Percentiles rank a stretch among this genome's conserved stretches.
phyloP scores from a whole-genome alignment of 2,888 invertebrate genomes.

The Plebejus melissa region DNA sequence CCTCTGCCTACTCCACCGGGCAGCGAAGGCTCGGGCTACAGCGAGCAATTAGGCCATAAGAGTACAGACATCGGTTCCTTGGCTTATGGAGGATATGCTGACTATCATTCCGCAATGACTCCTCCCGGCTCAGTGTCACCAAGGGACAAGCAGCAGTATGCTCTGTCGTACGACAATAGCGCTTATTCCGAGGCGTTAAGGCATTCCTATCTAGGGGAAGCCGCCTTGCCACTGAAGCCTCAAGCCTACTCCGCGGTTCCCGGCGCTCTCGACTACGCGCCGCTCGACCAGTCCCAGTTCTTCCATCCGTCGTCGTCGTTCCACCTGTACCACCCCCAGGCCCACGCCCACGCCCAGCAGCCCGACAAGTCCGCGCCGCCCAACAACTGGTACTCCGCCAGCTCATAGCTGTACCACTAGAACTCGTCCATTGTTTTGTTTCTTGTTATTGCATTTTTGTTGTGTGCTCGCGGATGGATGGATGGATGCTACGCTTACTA shows the following conservation, averaged over 20 bases:
- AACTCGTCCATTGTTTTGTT: conserved; percentile 34
- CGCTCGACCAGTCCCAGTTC: conserved; percentile 90
- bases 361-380: conserved; percentile 82
- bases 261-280: conserved; percentile 82
- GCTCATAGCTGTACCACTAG: conserved; percentile 81
- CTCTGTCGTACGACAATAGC: conserved; percentile 72
- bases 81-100: conserved; percentile 81
- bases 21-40: conserved; percentile 87
- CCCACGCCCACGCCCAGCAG: conserved; percentile 68
- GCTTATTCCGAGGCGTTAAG: conserved; percentile 84
- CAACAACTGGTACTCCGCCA: conserved; percentile 88
- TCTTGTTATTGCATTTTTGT: conserved; percentile 27
- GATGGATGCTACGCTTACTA: neutral
- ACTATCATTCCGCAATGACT: conserved; percentile 96
- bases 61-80: conserved; percentile 80
- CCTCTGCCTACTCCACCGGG: conserved; percentile 94
- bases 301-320: conserved; percentile 89
- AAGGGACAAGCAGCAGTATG: conserved; percentile 86
- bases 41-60: conserved; percentile 80
- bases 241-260: conserved; percentile 91
- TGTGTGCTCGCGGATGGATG: neutral
- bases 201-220: conserved; percentile 73
- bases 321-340: conserved; percentile 90
- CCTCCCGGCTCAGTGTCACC: conserved; percentile 98
- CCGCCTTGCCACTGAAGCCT: conserved; percentile 88